Percentiles rank a stretch among this genome's conserved stretches.
Evolutionary conservation across 2,797 vertebrate species (phyloP).

Genomic region (Melanotaenia nigrans): DNA sequence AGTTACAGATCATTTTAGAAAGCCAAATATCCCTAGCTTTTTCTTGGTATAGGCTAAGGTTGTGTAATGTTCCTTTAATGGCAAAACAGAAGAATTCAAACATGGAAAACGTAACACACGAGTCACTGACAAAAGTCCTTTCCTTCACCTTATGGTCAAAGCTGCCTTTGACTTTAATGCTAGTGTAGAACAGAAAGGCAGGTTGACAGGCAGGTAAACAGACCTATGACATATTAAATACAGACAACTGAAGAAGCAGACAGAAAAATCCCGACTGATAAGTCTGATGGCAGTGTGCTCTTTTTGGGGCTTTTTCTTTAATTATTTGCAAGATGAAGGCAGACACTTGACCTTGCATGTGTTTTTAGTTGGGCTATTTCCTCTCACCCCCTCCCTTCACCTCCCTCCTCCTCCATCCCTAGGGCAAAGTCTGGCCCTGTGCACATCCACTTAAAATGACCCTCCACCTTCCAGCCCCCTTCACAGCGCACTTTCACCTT

Average conservation of each 20-base stretch:
- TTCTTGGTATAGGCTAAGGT: no score
- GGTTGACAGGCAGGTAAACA: constrained; percentile 7
- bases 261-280: constrained; percentile 19
- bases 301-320: constrained; percentile 28
- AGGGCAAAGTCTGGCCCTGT: constrained; percentile 57
- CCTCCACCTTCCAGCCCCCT: constrained; percentile 46
- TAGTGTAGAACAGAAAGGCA: neutral
- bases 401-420: constrained; percentile 47
- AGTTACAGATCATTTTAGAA: no score
- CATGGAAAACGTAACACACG: no score
- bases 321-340: constrained; percentile 59
- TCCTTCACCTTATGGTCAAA: constrained; percentile 7
- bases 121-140: neutral
- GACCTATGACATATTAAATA: constrained; percentile 8
- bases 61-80: no score
- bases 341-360: constrained; percentile 74
- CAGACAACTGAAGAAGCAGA: constrained; percentile 13
- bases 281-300: constrained; percentile 10
- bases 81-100: no score
- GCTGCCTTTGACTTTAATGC: neutral
- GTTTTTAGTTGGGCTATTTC: constrained; percentile 73
- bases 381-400: constrained; percentile 38
- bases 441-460: constrained; percentile 64
- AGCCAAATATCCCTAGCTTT: no score
- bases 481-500: constrained; percentile 41